Base-by-base conservation (phyloP, 64 coral and sea anemone genomes). In the Porites australiensis region DNA sequence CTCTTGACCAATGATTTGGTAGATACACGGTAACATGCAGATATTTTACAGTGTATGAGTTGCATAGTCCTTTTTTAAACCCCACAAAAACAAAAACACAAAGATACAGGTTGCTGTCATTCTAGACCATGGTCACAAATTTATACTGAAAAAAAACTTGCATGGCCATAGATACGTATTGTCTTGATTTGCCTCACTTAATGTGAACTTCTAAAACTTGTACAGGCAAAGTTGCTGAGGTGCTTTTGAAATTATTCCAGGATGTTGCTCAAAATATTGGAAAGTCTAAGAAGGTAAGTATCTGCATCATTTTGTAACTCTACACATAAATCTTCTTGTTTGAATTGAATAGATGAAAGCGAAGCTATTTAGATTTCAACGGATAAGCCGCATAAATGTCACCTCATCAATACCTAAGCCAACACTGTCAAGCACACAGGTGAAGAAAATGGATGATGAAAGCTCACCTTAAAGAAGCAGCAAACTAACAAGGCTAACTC, bases 251-350 rank as follows among this genome's bases (percentile, higher is more conserved):
- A 70, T 3, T 90, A 79, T 90, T 90, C 50, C 43, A 79, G 73
- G 22, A 79, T 2, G 64, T 90, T 90, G 88, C 49, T 51, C 75
- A 79, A 69, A 90, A 90, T 90, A 55, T 90, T 79, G 88, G 88
- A 18, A 77, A 90, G 77, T 90, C 88, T 47, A 90, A 55, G 37
- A 90, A 90, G 86, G 86, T 88, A 15, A 71, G 85, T 72, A 21
- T 23, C 43, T 23, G n/a, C 67, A 70, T 21, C 23, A 21, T 70
- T 70, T 70, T 23, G 67, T 23, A 22, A 70, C 19, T 60, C 58
- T 60, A 60, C 58, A 60, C 13, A 7, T 60, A 7, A 60, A 60
- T 44, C 8, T 45, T 73, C 27, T 73, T 22, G n/a, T 70, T 21
- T 70, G n/a, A 21, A 70, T 70, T 21, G 10, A 70, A 21, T 70